Percentiles rank a stretch among this genome's conserved stretches.
phyloP scores from a whole-genome alignment of 2,888 invertebrate genomes.

The Ophion ellenae region DNA sequence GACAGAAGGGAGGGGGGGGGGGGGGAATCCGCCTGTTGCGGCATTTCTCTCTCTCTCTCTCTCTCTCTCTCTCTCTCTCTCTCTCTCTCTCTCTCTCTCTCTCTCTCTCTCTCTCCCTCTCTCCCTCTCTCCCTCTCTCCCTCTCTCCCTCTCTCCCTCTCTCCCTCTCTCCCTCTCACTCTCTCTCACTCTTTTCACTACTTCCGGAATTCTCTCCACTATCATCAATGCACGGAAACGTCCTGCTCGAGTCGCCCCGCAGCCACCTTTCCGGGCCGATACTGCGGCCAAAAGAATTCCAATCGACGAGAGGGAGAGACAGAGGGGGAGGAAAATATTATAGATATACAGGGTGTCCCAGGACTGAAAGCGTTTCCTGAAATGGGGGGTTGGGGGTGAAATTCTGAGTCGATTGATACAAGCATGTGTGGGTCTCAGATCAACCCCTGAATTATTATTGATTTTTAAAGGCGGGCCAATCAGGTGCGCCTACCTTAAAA shows the following conservation, averaged over 20 bases:
- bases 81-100: conserved; percentile 16
- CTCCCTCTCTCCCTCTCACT: background rate
- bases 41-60: conserved; percentile 33
- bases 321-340: too few relatives aligned
- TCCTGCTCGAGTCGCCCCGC: conserved; percentile 10
- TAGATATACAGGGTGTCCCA: too few relatives aligned
- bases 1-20: background rate
- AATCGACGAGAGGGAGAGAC: conserved; percentile 44
- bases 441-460: too few relatives aligned
- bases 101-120: conserved; percentile 11
- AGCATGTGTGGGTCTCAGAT: too few relatives aligned
- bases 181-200: conserved; percentile 12
- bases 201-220: conserved; percentile 57
- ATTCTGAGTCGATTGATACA: too few relatives aligned
- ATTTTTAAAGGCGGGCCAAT: too few relatives aligned
- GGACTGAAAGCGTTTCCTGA: too few relatives aligned
- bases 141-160: conserved; percentile 17
- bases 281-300: conserved; percentile 60
- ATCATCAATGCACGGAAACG: conserved; percentile 45
- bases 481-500: too few relatives aligned
- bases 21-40: conserved; percentile 56
- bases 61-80: background rate
- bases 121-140: background rate
- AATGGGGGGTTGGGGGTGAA: too few relatives aligned
- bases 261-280: conserved; percentile 33